Conservation (phyloP, 2,888 invertebrate genomes). For the Drosophila histrio region DNA sequence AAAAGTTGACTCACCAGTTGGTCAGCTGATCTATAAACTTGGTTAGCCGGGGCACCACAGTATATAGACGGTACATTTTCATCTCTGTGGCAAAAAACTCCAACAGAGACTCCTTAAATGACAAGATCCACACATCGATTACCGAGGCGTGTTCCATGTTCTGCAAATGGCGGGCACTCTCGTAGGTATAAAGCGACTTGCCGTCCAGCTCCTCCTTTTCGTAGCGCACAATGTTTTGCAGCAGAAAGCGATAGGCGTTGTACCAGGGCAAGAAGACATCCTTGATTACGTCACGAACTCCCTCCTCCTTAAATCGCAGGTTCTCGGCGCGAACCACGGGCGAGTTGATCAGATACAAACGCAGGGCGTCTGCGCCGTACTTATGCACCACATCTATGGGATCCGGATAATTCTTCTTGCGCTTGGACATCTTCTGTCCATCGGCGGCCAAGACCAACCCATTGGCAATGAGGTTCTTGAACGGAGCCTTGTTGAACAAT, state of each 20-base stretch:
- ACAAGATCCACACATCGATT: conserved; percentile 99
- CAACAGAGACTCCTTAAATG: conserved; percentile 96
- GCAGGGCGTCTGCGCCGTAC: conserved; percentile 98
- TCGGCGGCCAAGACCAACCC: conserved; percentile 98
- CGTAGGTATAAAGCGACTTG: conserved; percentile 85
- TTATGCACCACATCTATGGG: conserved; percentile 95
- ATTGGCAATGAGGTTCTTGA: conserved; percentile 98
- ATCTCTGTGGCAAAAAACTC: conserved; percentile 96
- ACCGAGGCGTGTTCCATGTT: conserved; percentile 85
- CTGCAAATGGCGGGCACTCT: conserved; percentile 84
- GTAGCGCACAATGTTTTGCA: conserved; percentile 95
- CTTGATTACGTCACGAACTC: conserved; percentile 97
- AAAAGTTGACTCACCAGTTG: conserved; percentile 88
- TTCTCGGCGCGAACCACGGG: conserved; percentile 99
- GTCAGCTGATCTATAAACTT: conserved; percentile 99
- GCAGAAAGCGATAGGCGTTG: conserved; percentile 95
- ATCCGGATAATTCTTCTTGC: conserved; percentile 99
- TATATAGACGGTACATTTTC: conserved; percentile 96
- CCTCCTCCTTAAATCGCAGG: conserved; percentile 97
- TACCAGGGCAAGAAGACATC: conserved; percentile 99
- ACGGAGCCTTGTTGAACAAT: conserved; percentile 97
- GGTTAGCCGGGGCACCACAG: conserved; percentile 95
- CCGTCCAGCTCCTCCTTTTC: conserved; percentile 87
- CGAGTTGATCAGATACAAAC: conserved; percentile 98
- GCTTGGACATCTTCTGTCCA: conserved; percentile 99